Percentiles rank a stretch among this genome's conserved stretches.
Evolutionary conservation across 2,113 vertebrate species (phyloP).

Genomic region (Nothobranchius kuhntae): DNA sequence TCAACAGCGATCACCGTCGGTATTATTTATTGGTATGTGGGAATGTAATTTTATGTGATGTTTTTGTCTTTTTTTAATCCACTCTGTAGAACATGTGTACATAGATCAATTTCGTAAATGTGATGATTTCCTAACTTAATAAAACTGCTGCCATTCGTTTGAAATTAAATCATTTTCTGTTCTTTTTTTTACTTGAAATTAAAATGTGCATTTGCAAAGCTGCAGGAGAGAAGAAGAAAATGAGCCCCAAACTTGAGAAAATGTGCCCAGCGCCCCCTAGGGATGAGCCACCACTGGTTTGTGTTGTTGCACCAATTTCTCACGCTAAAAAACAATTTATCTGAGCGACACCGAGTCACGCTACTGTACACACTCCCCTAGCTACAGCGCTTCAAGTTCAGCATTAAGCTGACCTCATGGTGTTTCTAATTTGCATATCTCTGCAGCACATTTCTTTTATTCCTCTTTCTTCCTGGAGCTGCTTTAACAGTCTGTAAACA

Average conservation of each 20-base stretch:
- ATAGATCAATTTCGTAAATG: constrained; percentile 70
- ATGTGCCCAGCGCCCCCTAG: too few relatives aligned
- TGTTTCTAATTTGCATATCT: constrained; percentile 23
- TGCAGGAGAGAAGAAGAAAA: too few relatives aligned
- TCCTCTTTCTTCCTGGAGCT: constrained; percentile 12
- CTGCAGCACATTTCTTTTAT: constrained; percentile 8
- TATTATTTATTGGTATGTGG: constrained; percentile 60
- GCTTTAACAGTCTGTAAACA: constrained; percentile 8
- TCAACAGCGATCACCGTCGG: constrained; percentile 14
- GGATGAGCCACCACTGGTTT: too few relatives aligned
- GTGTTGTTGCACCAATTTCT: too few relatives aligned
- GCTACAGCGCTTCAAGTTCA: too few relatives aligned
- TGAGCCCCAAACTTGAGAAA: too few relatives aligned
- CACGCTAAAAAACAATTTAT: too few relatives aligned
- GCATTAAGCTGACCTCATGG: too few relatives aligned
- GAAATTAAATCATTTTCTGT: constrained; percentile 1
- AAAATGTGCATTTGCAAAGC: too few relatives aligned
- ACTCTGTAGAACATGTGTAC: constrained; percentile 58
- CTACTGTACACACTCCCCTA: too few relatives aligned
- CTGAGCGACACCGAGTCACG: too few relatives aligned
- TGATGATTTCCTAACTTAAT: constrained; percentile 76
- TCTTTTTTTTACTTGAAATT: background rate
- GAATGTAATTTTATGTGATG: constrained; percentile 43
- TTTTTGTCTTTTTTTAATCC: constrained; percentile 59
- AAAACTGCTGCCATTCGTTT: constrained; percentile 68